Evolutionary conservation across 2,113 vertebrate genomes (phyloP).

Genomic region (Artemisiospiza belli): DNA sequence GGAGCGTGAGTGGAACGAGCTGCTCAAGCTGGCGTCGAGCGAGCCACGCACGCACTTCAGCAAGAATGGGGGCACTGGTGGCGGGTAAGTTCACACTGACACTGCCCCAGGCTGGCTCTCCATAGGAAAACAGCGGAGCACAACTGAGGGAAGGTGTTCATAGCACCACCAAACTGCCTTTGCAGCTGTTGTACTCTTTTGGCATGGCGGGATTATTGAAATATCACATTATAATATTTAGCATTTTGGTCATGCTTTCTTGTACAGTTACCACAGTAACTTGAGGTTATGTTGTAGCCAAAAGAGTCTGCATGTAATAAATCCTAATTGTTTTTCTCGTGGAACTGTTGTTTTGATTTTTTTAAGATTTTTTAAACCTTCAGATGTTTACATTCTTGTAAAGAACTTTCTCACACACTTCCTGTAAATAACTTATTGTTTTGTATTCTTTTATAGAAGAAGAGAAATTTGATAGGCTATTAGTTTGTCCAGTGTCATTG

Average conservation of each 20-base stretch:
- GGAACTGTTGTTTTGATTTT: background rate
- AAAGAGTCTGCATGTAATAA: background rate
- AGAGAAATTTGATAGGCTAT: too few species aligned
- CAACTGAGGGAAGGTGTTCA: background rate
- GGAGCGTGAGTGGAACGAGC: constrained; percentile 96
- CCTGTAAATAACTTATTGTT: too few species aligned
- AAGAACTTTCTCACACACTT: too few species aligned
- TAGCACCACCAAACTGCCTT: background rate
- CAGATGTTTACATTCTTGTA: too few species aligned
- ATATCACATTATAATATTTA: background rate
- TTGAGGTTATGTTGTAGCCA: background rate
- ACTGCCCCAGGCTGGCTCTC: accelerated
- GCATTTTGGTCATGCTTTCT: background rate
- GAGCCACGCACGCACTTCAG: constrained; percentile 93
- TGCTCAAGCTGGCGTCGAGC: constrained; percentile 96
- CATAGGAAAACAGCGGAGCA: background rate
- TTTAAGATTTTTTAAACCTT: too few species aligned
- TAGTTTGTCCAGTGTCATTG: too few species aligned
- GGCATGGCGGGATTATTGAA: background rate
- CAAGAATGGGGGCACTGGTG: constrained; percentile 89
- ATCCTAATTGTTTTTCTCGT: background rate
- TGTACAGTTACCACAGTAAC: background rate
- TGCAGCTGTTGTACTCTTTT: background rate
- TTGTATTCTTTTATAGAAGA: too few species aligned
- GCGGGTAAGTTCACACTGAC: constrained; percentile 81